Evolutionary conservation across 2,797 vertebrate species (phyloP), one percentile per base, ranked within the genome.

Genomic region (Parotocinclus haroldoi): DNA sequence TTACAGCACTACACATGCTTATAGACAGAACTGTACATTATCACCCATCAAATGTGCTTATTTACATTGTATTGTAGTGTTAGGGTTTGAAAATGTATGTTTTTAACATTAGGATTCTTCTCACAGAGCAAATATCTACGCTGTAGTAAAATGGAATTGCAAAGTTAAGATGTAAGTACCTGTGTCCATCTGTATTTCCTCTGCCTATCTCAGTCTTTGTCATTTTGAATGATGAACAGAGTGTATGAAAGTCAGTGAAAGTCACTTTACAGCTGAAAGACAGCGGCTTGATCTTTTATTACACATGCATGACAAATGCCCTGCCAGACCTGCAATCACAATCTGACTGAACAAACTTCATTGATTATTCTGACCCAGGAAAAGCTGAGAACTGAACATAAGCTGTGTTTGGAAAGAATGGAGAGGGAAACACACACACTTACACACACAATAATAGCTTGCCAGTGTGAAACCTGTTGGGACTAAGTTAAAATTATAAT

Each of bases 401-500:
- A 63, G 46, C 63, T 60, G 54, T 63, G 63, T 57, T 48, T 58
- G 72, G 58, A 72, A 74, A 55, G 49, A 55, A 54, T 70, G 63
- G 54, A 53, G 52, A 27, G 58, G 55, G 44, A 66, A 71, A 58
- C 57, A 58, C 77, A 82, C 85, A 87, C 60, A 88, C 87, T 87
- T 84, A 85, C 87, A 88, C 85, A 85, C 89, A 87, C 88, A 90
- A 89, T 88, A 87, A 89, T 84, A 88, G 83, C 88, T 84, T 59
- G 76, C 54, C 74, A 66, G 48, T 82, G 83, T 69, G 78, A 80
- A 82, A 76, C 84, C 86, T 89, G 86, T 63, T 61, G 66, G 86
- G 84, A 86, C 82, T 71, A 63, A 64, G 79, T 75, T 58, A 81
- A n/a, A 82, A 87, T 88, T 80, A 79, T 82, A 89, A 83, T 81